phyloP scores from a whole-genome alignment of 2,888 invertebrate species.

The Latheticus oryzae region DNA sequence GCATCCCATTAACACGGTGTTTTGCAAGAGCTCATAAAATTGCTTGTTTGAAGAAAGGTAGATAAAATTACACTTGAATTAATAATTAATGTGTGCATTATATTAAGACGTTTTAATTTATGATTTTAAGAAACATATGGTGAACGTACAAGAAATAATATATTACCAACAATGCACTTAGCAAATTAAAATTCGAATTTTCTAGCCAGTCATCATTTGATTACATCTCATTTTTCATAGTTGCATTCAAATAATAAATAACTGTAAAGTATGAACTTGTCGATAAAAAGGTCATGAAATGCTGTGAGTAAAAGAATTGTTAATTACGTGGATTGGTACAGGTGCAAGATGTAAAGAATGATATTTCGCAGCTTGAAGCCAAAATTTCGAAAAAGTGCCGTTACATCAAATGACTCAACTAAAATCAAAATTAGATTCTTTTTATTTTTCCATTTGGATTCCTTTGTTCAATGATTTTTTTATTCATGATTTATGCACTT shows the following conservation, averaged over 20 bases:
- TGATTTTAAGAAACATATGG: slow-evolving; percentile 1
- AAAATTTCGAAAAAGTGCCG: slow-evolving; percentile 10
- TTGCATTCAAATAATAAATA: neutral
- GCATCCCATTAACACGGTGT: neutral
- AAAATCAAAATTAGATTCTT: slow-evolving; percentile 9
- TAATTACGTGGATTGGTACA: slow-evolving; percentile 7
- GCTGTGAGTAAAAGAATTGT: slow-evolving; percentile 4
- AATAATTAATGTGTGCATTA: slow-evolving; percentile 1
- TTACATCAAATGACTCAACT: slow-evolving; percentile 16
- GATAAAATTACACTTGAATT: neutral
- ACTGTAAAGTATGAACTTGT: neutral
- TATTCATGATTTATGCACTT: no score
- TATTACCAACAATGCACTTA: slow-evolving; percentile 3
- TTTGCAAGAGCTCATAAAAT: slow-evolving; percentile 11
- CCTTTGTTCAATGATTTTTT: neutral
- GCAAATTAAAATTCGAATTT: slow-evolving; percentile 15
- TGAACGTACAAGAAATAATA: slow-evolving; percentile 9
- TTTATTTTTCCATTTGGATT: neutral
- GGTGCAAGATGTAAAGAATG: slow-evolving; percentile 19
- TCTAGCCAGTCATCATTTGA: slow-evolving; percentile 1
- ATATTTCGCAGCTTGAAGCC: slow-evolving; percentile 18
- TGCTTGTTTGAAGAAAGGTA: slow-evolving; percentile 1
- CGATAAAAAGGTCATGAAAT: slow-evolving; percentile 11
- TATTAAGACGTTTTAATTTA: slow-evolving; percentile 4
- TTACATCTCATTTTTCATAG: slow-evolving; percentile 7